phyloP scores from a whole-genome alignment of 2,888 invertebrate genomes.

The Lithophane socia region DNA sequence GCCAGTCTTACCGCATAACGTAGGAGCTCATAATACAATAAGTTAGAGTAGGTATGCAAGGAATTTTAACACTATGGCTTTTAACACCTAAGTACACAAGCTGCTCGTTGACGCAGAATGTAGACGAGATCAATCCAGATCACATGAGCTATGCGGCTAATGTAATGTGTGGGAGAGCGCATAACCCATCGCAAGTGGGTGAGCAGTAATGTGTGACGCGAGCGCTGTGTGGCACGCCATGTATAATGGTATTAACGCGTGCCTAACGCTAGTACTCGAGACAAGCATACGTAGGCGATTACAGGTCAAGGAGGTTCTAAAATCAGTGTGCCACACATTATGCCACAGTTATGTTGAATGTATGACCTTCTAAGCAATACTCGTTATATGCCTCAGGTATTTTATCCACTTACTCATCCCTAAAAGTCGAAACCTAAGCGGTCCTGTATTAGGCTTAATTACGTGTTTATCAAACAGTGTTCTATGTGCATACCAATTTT shows the following conservation, averaged over 20 bases:
- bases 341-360: neutral
- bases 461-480: neutral
- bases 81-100: neutral
- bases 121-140: conserved; percentile 49
- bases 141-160: conserved; percentile 67
- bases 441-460: neutral
- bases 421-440: neutral
- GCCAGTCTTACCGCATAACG: neutral
- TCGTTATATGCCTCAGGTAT: neutral
- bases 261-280: conserved; percentile 21
- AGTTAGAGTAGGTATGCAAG: neutral
- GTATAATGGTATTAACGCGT: conserved; percentile 15
- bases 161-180: conserved; percentile 68
- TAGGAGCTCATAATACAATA: neutral
- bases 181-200: conserved; percentile 54
- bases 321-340: neutral
- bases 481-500: neutral
- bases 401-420: neutral
- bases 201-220: conserved; percentile 53
- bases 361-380: neutral
- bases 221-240: conserved; percentile 19
- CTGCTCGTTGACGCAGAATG: conserved; percentile 14
- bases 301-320: neutral
- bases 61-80: neutral
- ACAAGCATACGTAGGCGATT: conserved; percentile 15